Evolutionary conservation across 2,888 invertebrate species (phyloP).

Genomic region (Amiota communis): DNA sequence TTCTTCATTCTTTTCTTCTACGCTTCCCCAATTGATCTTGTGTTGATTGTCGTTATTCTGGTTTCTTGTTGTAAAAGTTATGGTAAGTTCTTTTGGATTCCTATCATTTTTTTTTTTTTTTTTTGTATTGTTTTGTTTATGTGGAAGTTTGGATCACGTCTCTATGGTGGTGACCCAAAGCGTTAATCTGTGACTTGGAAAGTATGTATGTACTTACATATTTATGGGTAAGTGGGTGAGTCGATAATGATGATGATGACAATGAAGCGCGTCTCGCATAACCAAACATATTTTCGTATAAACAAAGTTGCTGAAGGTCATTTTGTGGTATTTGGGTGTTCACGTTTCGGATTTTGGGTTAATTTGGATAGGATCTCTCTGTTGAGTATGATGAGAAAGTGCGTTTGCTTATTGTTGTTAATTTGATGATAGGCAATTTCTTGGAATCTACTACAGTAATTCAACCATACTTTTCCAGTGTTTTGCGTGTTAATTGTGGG

Average conservation of each 20-base stretch:
- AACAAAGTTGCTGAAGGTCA: slow-evolving; percentile 19
- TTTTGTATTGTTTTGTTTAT: slow-evolving; percentile 18
- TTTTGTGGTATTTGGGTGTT: slow-evolving; percentile 12
- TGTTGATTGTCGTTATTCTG: slow-evolving; percentile 29
- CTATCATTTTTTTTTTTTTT: slow-evolving; percentile 22
- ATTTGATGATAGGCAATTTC: too few species aligned
- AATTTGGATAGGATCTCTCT: neutral
- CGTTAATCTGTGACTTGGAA: neutral
- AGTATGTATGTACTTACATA: too few species aligned
- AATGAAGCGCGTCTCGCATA: slow-evolving; percentile 9
- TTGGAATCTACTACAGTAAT: too few species aligned
- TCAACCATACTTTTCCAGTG: too few species aligned
- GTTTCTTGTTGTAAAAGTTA: slow-evolving; percentile 3
- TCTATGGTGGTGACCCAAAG: slow-evolving; percentile 14
- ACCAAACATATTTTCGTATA: neutral
- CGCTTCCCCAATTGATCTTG: neutral
- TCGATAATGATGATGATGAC: too few species aligned
- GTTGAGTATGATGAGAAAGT: slow-evolving; percentile 15
- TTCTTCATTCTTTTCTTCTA: slow-evolving; percentile 43
- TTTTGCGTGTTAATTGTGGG: too few species aligned
- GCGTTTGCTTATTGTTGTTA: slow-evolving; percentile 12
- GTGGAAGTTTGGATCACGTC: neutral
- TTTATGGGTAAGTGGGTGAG: slow-evolving; percentile 28
- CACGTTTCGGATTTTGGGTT: neutral
- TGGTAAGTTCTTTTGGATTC: slow-evolving; percentile 42